Percentiles rank a stretch among this genome's conserved stretches.
Evolutionary conservation across 2,888 invertebrate genomes (phyloP).

Genomic region (Chymomyza fuscimana): DNA sequence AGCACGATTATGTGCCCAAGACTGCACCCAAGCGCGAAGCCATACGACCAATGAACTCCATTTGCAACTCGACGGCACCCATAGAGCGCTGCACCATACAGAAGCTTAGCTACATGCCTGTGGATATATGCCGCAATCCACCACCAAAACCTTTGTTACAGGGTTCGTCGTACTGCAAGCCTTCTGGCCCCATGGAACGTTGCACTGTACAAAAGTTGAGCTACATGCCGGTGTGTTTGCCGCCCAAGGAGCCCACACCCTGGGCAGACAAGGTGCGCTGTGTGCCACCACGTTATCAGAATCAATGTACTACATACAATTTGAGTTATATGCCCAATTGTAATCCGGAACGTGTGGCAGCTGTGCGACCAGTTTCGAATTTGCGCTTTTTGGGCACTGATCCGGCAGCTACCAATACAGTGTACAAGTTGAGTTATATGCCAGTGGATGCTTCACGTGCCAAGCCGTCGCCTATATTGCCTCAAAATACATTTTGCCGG

Average conservation of each 20-base stretch:
- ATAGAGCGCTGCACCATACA: slow-evolving; percentile 77
- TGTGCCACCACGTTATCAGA: slow-evolving; percentile 73
- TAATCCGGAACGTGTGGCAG: slow-evolving; percentile 57
- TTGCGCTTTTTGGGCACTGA: slow-evolving; percentile 73
- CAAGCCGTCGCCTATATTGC: slow-evolving; percentile 70
- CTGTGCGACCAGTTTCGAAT: slow-evolving; percentile 60
- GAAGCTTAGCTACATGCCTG: slow-evolving; percentile 76
- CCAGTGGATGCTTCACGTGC: slow-evolving; percentile 66
- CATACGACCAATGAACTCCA: slow-evolving; percentile 59
- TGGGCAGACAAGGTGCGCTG: slow-evolving; percentile 75
- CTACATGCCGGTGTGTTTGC: slow-evolving; percentile 80
- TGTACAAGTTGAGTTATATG: slow-evolving; percentile 77
- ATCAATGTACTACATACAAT: slow-evolving; percentile 77
- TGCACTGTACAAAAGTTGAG: slow-evolving; percentile 82
- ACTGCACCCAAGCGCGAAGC: slow-evolving; percentile 79
- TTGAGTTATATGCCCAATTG: slow-evolving; percentile 78
- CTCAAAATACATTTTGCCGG: slow-evolving; percentile 62
- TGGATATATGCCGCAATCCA: slow-evolving; percentile 74
- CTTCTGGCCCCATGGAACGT: slow-evolving; percentile 71
- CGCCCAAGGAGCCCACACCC: slow-evolving; percentile 76
- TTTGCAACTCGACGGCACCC: slow-evolving; percentile 68
- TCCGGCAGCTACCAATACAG: slow-evolving; percentile 66
- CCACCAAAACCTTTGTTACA: slow-evolving; percentile 74
- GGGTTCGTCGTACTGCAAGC: slow-evolving; percentile 55
- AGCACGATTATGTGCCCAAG: slow-evolving; percentile 86